Percentiles rank a stretch among this genome's conserved stretches.
Conservation (phyloP, 1,140 invertebrate species). For the Acromyrmex echinatior region DNA sequence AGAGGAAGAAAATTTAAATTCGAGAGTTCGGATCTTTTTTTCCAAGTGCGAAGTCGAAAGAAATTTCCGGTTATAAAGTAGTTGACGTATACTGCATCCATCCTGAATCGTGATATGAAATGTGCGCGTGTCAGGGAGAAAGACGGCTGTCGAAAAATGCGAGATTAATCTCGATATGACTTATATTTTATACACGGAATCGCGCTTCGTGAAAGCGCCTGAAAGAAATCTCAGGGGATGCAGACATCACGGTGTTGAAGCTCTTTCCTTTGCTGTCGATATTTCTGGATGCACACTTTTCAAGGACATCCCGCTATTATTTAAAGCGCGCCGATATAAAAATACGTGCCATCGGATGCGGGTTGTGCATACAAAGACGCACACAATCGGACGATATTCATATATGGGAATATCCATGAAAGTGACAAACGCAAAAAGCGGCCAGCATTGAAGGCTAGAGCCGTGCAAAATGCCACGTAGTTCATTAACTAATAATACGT, state of each 20-base stretch:
- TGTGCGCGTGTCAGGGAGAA: not conserved
- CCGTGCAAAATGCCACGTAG: conserved; percentile 24
- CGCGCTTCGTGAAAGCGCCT: not conserved
- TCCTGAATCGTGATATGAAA: not conserved
- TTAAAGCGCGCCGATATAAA: conserved; percentile 59
- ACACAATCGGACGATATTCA: conserved; percentile 33
- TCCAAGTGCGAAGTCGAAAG: not conserved
- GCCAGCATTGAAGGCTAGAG: not conserved
- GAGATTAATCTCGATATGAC: conserved; percentile 22
- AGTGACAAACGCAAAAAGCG: conserved; percentile 40
- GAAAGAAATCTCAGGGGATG: conserved; percentile 9
- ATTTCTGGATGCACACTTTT: conserved; percentile 57
- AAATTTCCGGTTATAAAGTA: not conserved
- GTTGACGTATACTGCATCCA: not conserved
- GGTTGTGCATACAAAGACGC: conserved; percentile 45
- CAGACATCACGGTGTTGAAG: not conserved
- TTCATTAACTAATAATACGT: conserved; percentile 45
- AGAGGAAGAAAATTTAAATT: conserved; percentile 26
- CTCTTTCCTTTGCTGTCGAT: conserved; percentile 53
- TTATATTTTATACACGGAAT: conserved; percentile 27
- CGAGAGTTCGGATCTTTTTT: not conserved
- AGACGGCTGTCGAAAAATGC: not conserved
- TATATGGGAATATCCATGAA: conserved; percentile 19
- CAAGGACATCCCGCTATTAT: conserved; percentile 55
- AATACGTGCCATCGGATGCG: conserved; percentile 44